Percentiles rank a stretch among this genome's conserved stretches.
Evolutionary conservation across 2,797 vertebrate genomes (phyloP).

Genomic region (Pseudochromis fuscus): DNA sequence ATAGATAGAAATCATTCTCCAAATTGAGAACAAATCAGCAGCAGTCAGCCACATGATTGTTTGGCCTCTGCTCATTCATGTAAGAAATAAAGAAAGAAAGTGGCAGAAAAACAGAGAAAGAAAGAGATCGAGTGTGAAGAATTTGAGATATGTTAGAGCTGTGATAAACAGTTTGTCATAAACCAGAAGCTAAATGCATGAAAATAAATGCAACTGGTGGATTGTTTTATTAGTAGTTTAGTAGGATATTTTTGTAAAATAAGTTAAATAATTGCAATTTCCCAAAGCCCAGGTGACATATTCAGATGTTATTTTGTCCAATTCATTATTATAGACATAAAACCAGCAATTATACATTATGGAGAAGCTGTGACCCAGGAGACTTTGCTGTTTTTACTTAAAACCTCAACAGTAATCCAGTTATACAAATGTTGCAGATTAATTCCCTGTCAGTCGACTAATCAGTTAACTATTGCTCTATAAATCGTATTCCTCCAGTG

Average conservation of each 20-base stretch:
- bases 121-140: neutral
- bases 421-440: no score
- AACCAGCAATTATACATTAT: no score
- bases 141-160: neutral
- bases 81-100: slow-evolving; percentile 15
- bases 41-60: slow-evolving; percentile 54
- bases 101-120: neutral
- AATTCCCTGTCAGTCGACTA: no score
- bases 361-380: no score
- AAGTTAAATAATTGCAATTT: neutral
- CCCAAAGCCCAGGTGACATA: neutral
- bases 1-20: slow-evolving; percentile 52
- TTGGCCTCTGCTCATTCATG: slow-evolving; percentile 18
- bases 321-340: neutral
- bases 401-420: no score
- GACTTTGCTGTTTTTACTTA: no score
- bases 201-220: neutral
- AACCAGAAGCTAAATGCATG: neutral
- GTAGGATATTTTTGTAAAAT: no score
- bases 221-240: no score
- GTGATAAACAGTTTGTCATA: neutral
- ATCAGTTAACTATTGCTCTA: no score
- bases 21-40: slow-evolving; percentile 47
- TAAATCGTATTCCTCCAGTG: no score
- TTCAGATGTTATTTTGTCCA: neutral